These are phyloP conservation scores for Euglossa dilemma DNA, from an alignment of 1,140 invertebrate species.

Conservation along the genomic window DNA sequence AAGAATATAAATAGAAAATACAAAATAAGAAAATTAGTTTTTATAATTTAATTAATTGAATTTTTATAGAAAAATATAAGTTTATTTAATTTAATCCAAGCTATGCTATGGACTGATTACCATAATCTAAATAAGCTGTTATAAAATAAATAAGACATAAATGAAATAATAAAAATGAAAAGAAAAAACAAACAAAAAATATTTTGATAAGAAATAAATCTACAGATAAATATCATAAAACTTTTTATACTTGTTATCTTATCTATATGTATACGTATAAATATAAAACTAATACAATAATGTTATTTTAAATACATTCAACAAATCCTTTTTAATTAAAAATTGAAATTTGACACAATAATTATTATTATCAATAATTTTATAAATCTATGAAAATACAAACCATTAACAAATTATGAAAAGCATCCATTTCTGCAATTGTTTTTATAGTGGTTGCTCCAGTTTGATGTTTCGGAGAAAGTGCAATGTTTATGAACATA, in stretches of 20 bases:
- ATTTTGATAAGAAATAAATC: not conserved
- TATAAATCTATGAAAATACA: conserved; percentile 35
- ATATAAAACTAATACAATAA: not conserved
- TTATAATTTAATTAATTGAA: too few species aligned
- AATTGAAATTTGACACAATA: not conserved
- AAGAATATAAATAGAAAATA: not conserved
- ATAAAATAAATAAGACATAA: not conserved
- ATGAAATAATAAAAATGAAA: not conserved
- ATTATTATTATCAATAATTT: not conserved
- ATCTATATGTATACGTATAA: not conserved
- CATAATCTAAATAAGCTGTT: not conserved
- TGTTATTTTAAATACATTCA: not conserved
- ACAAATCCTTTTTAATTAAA: not conserved
- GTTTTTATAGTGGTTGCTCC: conserved; percentile 79
- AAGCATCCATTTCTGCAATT: conserved; percentile 81
- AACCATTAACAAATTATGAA: conserved; percentile 82
- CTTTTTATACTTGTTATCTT: not conserved
- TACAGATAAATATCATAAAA: not conserved
- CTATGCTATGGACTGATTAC: not conserved
- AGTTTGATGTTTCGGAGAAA: conserved; percentile 83
- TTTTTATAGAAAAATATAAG: not conserved
- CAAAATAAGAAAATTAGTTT: not conserved
- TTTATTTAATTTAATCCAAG: not conserved
- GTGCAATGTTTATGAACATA: conserved; percentile 80
- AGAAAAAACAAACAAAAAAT: not conserved